phyloP scores from a whole-genome alignment of 2,888 invertebrate genomes.

The Platypus cylindrus region DNA sequence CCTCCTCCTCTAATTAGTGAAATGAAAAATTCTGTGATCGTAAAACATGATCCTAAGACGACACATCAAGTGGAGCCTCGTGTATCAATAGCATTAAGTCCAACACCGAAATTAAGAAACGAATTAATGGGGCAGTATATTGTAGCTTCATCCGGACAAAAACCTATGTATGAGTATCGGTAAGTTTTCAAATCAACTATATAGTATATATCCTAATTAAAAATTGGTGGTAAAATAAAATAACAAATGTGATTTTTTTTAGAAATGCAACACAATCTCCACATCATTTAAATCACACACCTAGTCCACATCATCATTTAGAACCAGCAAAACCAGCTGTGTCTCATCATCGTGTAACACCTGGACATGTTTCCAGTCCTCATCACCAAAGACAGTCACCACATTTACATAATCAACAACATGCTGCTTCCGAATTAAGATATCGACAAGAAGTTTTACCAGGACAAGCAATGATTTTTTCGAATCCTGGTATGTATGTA shows the following conservation, averaged over 20 bases:
- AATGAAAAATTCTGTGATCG: conserved; percentile 63
- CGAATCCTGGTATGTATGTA: conserved; percentile 11
- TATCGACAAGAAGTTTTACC: conserved; percentile 26
- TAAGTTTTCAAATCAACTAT: conserved; percentile 2
- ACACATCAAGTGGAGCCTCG: conserved; percentile 42
- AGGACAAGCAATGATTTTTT: conserved; percentile 29
- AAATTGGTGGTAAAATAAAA: neutral
- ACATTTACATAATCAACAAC: conserved; percentile 33
- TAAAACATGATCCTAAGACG: conserved; percentile 60
- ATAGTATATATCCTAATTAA: neutral
- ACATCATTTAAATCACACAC: conserved; percentile 30
- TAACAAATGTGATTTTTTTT: conserved; percentile 18
- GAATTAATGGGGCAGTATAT: conserved; percentile 46
- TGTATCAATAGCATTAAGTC: conserved; percentile 41
- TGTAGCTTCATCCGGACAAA: conserved; percentile 31
- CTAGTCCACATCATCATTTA: conserved; percentile 30
- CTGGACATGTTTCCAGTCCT: conserved; percentile 35
- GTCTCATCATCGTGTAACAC: conserved; percentile 12
- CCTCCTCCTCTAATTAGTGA: conserved; percentile 57
- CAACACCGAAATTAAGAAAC: conserved; percentile 43
- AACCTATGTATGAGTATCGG: conserved; percentile 22
- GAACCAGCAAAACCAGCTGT: conserved; percentile 29
- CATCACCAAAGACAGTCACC: conserved; percentile 37
- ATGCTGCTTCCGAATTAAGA: conserved; percentile 31
- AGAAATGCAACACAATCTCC: conserved; percentile 37